Conservation (phyloP, 2,113 vertebrate species). For the Neodontobutis hainanensis region DNA sequence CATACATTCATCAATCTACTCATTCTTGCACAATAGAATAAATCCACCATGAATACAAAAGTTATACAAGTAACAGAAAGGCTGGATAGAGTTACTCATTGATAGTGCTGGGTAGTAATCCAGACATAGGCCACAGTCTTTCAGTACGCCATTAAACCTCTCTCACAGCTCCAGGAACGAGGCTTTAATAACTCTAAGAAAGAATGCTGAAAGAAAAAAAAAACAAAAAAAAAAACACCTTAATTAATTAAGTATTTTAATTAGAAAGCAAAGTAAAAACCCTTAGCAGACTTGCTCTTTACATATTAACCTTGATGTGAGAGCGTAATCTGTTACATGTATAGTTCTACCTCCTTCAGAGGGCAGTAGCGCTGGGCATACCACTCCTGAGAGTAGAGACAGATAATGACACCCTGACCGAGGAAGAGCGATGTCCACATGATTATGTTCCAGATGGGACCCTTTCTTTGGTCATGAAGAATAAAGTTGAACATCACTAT, state of each 20-base stretch:
- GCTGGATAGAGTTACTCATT: constrained; percentile 10
- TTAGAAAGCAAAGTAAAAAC: too few species aligned
- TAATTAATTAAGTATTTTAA: too few species aligned
- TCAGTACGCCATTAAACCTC: constrained; percentile 12
- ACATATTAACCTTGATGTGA: too few species aligned
- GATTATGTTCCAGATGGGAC: constrained; percentile 94
- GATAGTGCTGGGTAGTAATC: not conserved
- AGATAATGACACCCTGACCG: constrained; percentile 90
- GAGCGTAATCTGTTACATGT: not conserved
- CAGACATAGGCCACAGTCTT: constrained; percentile 25
- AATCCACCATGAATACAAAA: constrained; percentile 22
- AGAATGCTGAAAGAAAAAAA: constrained; percentile 76
- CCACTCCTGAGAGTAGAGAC: constrained; percentile 97
- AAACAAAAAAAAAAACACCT: too few species aligned
- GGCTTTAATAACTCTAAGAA: constrained; percentile 89
- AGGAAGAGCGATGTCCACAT: constrained; percentile 95
- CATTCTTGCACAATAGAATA: constrained; percentile 41
- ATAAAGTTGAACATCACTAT: constrained; percentile 96
- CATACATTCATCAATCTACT: constrained; percentile 28
- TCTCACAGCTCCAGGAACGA: constrained; percentile 89
- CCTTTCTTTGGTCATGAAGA: constrained; percentile 90
- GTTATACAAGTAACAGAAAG: constrained; percentile 29
- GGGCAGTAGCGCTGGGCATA: constrained; percentile 92
- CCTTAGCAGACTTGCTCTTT: not conserved
- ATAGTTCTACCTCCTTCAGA: constrained; percentile 79